Conservation (phyloP, 2,888 invertebrate species). For the Agriopis marginaria region DNA sequence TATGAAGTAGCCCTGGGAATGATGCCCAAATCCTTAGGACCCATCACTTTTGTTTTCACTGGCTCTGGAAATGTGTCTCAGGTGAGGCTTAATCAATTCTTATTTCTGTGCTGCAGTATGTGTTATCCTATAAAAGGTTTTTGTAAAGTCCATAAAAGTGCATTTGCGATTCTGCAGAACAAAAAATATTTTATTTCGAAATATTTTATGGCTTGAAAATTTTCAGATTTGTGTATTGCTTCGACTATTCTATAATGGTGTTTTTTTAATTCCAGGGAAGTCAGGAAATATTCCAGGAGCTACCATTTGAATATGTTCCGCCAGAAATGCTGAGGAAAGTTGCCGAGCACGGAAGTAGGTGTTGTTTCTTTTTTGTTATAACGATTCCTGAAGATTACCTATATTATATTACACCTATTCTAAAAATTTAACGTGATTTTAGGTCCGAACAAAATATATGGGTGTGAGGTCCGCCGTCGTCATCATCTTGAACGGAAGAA, state of each 20-base stretch:
- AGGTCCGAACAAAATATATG: conserved; percentile 98
- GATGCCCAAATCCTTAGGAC: conserved; percentile 99
- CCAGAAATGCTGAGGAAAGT: conserved; percentile 98
- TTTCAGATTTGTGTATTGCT: background rate
- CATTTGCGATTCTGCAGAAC: too few relatives aligned
- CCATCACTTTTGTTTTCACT: conserved; percentile 98
- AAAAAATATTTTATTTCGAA: background rate
- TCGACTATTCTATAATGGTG: background rate
- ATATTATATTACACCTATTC: background rate
- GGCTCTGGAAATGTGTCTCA: conserved; percentile 99
- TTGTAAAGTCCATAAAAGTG: too few relatives aligned
- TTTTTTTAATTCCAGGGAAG: conserved; percentile 86
- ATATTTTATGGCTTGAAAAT: background rate
- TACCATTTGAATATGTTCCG: conserved; percentile 99
- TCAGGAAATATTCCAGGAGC: conserved; percentile 97
- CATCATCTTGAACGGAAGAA: conserved; percentile 97
- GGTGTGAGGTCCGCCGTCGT: conserved; percentile 96
- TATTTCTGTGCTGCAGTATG: background rate
- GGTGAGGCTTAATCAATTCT: conserved; percentile 66
- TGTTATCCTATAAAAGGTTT: background rate
- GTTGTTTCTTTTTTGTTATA: background rate
- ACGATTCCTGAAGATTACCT: background rate
- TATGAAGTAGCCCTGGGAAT: conserved; percentile 98
- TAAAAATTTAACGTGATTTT: conserved; percentile 13
- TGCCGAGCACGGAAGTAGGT: conserved; percentile 97